phyloP scores from a whole-genome alignment of 2,888 invertebrate genomes.

The Coremacera marginata region DNA sequence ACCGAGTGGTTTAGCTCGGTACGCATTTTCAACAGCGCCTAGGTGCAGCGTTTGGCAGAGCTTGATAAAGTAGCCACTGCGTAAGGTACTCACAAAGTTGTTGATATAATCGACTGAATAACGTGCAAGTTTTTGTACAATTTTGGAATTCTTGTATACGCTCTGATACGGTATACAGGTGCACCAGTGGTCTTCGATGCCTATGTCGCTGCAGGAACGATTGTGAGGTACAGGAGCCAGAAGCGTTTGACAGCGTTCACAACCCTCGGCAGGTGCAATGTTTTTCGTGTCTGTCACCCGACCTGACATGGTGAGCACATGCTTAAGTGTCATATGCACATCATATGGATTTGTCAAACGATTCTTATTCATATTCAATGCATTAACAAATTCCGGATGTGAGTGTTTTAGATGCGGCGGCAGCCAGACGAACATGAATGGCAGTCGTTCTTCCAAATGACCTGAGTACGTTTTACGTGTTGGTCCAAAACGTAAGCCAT shows the following conservation, averaged over 20 bases:
- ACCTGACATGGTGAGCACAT: conserved; percentile 73
- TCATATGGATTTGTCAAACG: conserved; percentile 83
- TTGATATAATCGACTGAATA: conserved; percentile 63
- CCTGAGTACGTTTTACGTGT: conserved; percentile 77
- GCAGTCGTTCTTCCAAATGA: conserved; percentile 83
- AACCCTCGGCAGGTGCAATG: conserved; percentile 70
- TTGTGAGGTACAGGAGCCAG: conserved; percentile 73
- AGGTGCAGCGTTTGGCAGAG: conserved; percentile 72
- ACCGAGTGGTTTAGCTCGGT: conserved; percentile 62
- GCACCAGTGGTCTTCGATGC: conserved; percentile 82
- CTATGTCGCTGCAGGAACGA: conserved; percentile 78
- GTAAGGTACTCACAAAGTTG: conserved; percentile 56
- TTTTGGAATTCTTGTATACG: conserved; percentile 68
- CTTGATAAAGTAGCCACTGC: conserved; percentile 60
- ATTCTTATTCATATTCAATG: conserved; percentile 75
- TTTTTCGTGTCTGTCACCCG: conserved; percentile 58
- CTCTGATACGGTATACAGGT: conserved; percentile 75
- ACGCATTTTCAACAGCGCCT: conserved; percentile 72
- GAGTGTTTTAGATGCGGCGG: conserved; percentile 74
- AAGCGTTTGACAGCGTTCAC: conserved; percentile 77
- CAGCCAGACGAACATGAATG: conserved; percentile 78
- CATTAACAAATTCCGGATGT: conserved; percentile 72
- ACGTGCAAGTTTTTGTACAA: conserved; percentile 72
- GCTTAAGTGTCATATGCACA: conserved; percentile 78
- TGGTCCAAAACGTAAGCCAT: conserved; percentile 83